Base-by-base conservation (phyloP, 2,888 invertebrate genomes). In the Tetranychus piercei region DNA sequence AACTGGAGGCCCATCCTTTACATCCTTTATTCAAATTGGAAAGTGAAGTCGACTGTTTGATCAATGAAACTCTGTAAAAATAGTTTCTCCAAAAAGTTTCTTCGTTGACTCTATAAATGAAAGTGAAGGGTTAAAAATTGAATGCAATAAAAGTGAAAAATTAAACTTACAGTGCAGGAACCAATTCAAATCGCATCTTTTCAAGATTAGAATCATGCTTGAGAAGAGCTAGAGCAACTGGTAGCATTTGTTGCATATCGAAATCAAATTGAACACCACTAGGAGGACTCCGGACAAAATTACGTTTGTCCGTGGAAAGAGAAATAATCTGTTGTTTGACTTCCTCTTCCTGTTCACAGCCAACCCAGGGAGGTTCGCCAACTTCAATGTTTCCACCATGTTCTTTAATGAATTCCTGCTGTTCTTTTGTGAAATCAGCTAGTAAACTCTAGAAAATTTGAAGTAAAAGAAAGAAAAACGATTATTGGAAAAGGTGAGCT, bases 51-150 rank as follows among this genome's bases (percentile, higher is more conserved):
- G 95, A 94, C 86, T 99, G 97, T 82, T 95, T 93, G 83, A 99
- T 92, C 80, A 99, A 88, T 80, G 94, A 94, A 80, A 99, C 92
- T 82, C 99, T 91, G 86, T 99, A 99, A 86, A 99, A 99, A 84
- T 99, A 99, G 87, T 99, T 99, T 82, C 94, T 88, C 99, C 99
- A 99, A 86, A 99, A 99, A 82, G 91, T 90, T 84, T 96, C 95
- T 86, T 99, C 99, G 81, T 90, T 90, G 83, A 94, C 91, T 80
- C 92, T 81, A 76, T 11, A 76, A 70, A 74, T 6, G 1, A 43
- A 11, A 72, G 43, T 1, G 15, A 34, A 23, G 23, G 1, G 15
- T 7, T 23, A 1, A 71, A 71, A n/a, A 18, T 7, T 8, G 66
- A 18, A 20, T 20, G 15, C 20, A 66, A 20, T 15, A 18, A 15